Evolutionary conservation across 2,113 vertebrate species (phyloP).

Genomic region (Cyanoliseus patagonus): DNA sequence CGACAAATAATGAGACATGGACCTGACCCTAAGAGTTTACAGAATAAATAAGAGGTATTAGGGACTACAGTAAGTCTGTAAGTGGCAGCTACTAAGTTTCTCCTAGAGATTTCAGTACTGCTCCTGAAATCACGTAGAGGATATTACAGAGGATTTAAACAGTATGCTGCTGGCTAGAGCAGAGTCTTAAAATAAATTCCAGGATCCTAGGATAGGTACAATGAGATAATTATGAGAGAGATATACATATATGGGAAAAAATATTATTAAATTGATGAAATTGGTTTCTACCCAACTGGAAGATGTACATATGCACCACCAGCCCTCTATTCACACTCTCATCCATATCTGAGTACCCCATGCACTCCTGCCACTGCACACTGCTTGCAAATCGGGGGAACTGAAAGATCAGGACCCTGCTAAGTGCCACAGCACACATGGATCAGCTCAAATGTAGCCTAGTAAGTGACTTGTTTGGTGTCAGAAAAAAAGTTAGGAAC

Average conservation of each 20-base stretch:
- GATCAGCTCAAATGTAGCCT: fast-evolving
- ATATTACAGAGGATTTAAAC: not conserved
- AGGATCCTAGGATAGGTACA: not conserved
- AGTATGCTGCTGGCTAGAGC: not conserved
- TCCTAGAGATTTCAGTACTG: not conserved
- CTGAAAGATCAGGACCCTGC: fast-evolving
- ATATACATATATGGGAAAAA: fast-evolving
- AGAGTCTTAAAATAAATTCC: not conserved
- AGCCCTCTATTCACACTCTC: not conserved
- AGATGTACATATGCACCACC: not conserved
- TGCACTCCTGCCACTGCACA: fast-evolving
- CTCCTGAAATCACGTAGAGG: not conserved
- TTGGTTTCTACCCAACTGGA: not conserved
- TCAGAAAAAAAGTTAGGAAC: not conserved
- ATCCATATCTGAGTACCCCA: not conserved
- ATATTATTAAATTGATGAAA: not conserved
- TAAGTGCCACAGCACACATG: not conserved
- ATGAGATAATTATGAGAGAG: not conserved
- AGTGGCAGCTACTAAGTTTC: not conserved
- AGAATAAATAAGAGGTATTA: not conserved
- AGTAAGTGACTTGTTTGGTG: not conserved
- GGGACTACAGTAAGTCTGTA: not conserved
- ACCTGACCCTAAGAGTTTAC: not conserved
- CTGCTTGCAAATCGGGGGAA: not conserved
- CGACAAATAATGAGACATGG: not conserved